Base-by-base conservation (phyloP, 2,113 vertebrate species). In the Sinocyclocheilus anophthalmus region DNA sequence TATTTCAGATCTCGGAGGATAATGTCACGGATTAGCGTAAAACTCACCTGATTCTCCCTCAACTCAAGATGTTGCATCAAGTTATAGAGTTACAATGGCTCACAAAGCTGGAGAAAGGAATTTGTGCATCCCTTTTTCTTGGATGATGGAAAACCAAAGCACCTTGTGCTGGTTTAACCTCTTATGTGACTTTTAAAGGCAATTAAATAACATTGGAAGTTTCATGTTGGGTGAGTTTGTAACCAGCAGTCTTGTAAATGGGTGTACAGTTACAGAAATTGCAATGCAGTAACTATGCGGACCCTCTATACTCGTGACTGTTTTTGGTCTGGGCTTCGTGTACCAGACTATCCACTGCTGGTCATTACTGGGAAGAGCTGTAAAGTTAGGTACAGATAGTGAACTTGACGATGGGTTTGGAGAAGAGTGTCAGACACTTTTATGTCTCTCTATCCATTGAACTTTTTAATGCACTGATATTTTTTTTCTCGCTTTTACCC, bases 381-480 rank as follows among this genome's bases (percentile, higher is more conserved):
- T 92, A 85, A 86, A 87, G 85, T 88, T 84, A 30, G 30, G 30
- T 30, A 76, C 69, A 85, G 86, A 59, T 50, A 85, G 76, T 26
- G 87, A 79, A 88, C 90, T 87, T 89, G 89, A 91, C 90, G 90
- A 88, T 88, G 91, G 91, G 91, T 89, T 87, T 82, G 80, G 18
- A 82, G 39, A 86, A 82, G 81, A 84, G 81, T 73, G 45, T 85
- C 88, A 88, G 91, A 92, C 84, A 90, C 91, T 93, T 95, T 93
- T 91, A 93, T 92, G 92, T 93, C 88, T 81, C 89, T 91, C 91
- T 89, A 90, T 93, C 91, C 88, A 89, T 94, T 91, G 91, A 93
- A 93, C 88, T 90, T 90, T 92, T 87, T 89, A 92, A 92, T 91
- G 89, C 88, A 90, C 87, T 87, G 90, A 92, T 93, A 92, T 91